These are phyloP conservation scores for Pangasianodon gigas DNA, from an alignment of 2,113 vertebrate species.

Conservation along the genomic window DNA sequence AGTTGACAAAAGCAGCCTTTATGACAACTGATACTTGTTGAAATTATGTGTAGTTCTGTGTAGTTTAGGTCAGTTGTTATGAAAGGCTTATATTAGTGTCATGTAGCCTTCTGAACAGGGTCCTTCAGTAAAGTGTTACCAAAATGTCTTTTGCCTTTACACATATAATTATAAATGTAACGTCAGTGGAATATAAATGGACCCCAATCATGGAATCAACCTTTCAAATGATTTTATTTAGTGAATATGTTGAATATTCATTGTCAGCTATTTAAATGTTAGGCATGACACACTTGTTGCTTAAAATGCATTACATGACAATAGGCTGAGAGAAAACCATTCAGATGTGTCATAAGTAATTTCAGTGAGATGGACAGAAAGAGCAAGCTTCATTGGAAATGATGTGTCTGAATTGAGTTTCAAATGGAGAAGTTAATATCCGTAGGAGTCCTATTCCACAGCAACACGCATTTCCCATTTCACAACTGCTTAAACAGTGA, in stretches of 20 bases:
- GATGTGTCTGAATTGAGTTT: slow-evolving; percentile 45
- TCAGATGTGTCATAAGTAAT: slow-evolving; percentile 36
- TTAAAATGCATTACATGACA: slow-evolving; percentile 15
- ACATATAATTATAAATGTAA: neutral
- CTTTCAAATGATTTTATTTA: neutral
- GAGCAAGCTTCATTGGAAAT: slow-evolving; percentile 40
- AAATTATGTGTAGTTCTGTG: neutral
- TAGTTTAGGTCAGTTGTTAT: neutral
- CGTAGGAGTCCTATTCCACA: slow-evolving; percentile 17
- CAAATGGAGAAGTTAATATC: slow-evolving; percentile 35
- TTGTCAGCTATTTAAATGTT: neutral
- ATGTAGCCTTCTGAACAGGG: neutral
- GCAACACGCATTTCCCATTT: slow-evolving; percentile 15
- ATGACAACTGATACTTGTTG: neutral
- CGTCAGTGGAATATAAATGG: neutral
- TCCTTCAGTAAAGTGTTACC: neutral
- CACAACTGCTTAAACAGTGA: neutral
- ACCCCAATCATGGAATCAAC: neutral
- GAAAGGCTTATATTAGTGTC: neutral
- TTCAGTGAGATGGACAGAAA: slow-evolving; percentile 30
- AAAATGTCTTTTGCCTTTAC: neutral
- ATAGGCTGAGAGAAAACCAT: slow-evolving; percentile 27
- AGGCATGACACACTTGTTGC: neutral
- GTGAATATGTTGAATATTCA: neutral
- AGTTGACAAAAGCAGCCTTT: neutral